Evolutionary conservation across 1,140 invertebrate genomes (phyloP), one percentile per base, ranked within the genome.

Genomic region (Habropoda laboriosa): DNA sequence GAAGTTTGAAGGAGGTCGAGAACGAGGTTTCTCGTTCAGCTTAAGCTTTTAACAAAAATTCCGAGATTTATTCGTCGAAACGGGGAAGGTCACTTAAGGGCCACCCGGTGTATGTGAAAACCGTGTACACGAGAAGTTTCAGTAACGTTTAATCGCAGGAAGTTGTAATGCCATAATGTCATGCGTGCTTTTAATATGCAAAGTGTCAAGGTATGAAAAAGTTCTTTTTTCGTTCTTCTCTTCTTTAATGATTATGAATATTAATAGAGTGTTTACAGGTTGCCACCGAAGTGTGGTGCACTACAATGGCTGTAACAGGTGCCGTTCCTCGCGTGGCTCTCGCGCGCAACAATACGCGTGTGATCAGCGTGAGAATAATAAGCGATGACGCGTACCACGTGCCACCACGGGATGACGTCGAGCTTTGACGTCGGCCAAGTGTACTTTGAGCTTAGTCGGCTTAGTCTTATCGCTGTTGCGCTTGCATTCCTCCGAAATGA

Each of bases 351-450:
- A 79, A 40, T 38, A 64, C 58, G 40, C 70, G 40, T 42, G 21
- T 30, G 71, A 80, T 75, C 61, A 58, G 53, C 61, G 60, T 75
- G 71, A 80, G 61, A 80, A 58, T 74, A 80, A 78, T 68, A 68
- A 60, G 64, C 64, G 49, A 71, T 67, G 63, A 81, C 64, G 74
- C 73, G 64, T 47, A 57, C 63, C 53, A 80, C 79, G 73, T 68
- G 74, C 64, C 40, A 58, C 27, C n/a, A n/a, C 13, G 2, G 27
- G 4, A 51, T 81, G 74, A 81, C 79, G 79, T 70, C 27, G 45
- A 45, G 12, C 30, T 40, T 38, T 64, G 58, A 71, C 63, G 57
- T 57, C 66, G 63, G 30, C 32, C 4, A 45, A 63, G 38, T 24
- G 55, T 72, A 40, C 30, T 55, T n/a, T n/a, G n/a, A n/a, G n/a